Base-by-base conservation (phyloP, 2,797 vertebrate species). In the Danio choprae region DNA sequence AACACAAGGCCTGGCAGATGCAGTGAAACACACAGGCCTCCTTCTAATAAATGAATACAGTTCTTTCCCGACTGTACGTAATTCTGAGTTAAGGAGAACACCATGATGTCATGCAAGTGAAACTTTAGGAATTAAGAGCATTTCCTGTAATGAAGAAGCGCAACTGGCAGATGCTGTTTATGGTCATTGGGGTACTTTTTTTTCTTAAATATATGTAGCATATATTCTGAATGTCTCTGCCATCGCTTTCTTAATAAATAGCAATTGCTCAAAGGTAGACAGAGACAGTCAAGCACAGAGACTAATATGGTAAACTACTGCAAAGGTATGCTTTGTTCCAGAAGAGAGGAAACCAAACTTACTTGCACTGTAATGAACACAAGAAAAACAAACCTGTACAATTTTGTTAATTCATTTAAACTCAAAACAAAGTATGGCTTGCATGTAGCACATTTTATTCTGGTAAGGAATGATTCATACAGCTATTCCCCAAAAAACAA, bases 1-100 rank as follows among this genome's bases (percentile, higher is more conserved):
- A 94, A 91, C 88, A 93, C 87, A 89, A 88, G 50, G 48, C 65
- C 62, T 59, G 18, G 46, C 22, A 70, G 69, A 77, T 75, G 60
- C 44, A 77, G 40, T 60, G 89, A 91, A 85, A 86, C 86, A 86
- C 86, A 75, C 83, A 79, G 90, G 88, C 84, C 91, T 94, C 89
- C 87, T 95, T 89, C 94, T 89, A 79, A 87, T 86, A 89, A 91
- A 90, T 89, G 63, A 77, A 92, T 92, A 92, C 92, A 87, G 88
- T 91, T 87, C 65, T 63, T 7, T 86, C 71, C 87, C 84, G 75
- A 71, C 85, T 58, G 78, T 60, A 91, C 90, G 87, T 90, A 88
- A 86, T 85, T 76, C 83, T 92, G 86, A 87, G 78, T 88, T 92
- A 81, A 74, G 81, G 78, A 67, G 87, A 89, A 86, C 71, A 64